A percentile compares a stretch with the other conserved stretches of the same genome.
These are phyloP conservation scores for Thamnaconus septentrionalis DNA, from an alignment of 2,113 vertebrate genomes.

Conservation along the genomic window DNA sequence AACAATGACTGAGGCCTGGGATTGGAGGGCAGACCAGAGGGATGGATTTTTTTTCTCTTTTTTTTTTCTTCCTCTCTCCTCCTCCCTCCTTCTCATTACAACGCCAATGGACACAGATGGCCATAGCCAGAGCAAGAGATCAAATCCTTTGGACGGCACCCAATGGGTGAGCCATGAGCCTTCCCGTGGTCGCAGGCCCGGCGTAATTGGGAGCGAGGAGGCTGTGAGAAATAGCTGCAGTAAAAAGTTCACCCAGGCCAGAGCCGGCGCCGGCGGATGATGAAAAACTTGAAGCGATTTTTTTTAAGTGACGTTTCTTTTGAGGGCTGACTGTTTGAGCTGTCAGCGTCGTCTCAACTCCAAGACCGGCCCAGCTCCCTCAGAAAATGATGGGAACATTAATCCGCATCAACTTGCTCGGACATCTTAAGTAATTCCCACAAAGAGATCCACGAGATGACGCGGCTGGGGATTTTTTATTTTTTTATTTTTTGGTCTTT, in stretches of 20 bases:
- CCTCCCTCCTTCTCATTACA: conserved; percentile 54
- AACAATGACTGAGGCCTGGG: conserved; percentile 25
- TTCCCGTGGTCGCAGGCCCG: conserved; percentile 34
- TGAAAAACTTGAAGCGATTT: conserved; percentile 24
- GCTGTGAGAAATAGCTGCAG: conserved; percentile 19
- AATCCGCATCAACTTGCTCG: conserved; percentile 46
- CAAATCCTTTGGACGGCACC: conserved; percentile 66
- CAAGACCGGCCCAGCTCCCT: conserved; percentile 19
- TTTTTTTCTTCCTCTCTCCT: not conserved
- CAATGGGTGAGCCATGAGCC: conserved; percentile 61
- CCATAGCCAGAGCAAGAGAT: conserved; percentile 54
- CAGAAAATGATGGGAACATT: conserved; percentile 33
- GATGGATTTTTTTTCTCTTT: not conserved
- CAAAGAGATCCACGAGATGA: conserved; percentile 43
- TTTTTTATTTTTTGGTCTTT: too few relatives aligned
- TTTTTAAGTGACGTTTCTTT: too few relatives aligned
- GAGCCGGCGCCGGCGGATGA: conserved; percentile 15
- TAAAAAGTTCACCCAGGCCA: conserved; percentile 16
- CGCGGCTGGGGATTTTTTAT: conserved; percentile 10
- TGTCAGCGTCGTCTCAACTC: conserved; percentile 19
- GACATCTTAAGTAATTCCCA: conserved; percentile 36
- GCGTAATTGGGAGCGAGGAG: conserved; percentile 32
- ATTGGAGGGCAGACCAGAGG: conserved; percentile 49
- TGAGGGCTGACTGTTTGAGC: not conserved
- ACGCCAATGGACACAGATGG: conserved; percentile 67